These are phyloP conservation scores for Euplexia lucipara DNA, from an alignment of 2,888 invertebrate species.

Conservation along the genomic window DNA sequence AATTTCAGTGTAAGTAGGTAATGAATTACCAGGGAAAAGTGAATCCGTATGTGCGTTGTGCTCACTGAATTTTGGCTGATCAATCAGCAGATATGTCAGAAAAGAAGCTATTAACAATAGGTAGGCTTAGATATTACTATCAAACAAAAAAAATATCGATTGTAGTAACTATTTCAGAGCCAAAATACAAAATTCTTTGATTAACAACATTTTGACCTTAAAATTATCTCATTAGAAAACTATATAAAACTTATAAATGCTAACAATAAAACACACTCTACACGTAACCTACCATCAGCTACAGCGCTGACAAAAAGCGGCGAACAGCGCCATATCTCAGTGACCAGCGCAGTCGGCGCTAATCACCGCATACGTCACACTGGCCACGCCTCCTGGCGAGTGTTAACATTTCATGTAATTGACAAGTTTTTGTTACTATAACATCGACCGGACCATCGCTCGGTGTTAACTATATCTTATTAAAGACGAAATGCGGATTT, in stretches of 20 bases:
- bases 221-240: not conserved
- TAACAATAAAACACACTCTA: conserved; percentile 32
- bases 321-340: conserved; percentile 60
- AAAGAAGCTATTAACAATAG: too few species aligned
- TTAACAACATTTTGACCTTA: not conserved
- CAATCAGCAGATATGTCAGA: too few species aligned
- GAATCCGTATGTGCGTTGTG: too few species aligned
- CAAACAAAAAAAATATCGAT: too few species aligned
- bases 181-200: not conserved
- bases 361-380: conserved; percentile 63
- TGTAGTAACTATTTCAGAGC: too few species aligned
- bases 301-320: conserved; percentile 44
- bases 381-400: conserved; percentile 35
- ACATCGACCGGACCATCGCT: not conserved
- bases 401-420: conserved; percentile 49
- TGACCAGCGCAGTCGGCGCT: conserved; percentile 63
- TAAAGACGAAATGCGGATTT: too few species aligned
- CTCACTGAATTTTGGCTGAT: too few species aligned
- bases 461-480: too few species aligned
- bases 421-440: conserved; percentile 51
- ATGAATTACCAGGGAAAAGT: too few species aligned
- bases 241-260: not conserved
- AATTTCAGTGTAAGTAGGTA: too few species aligned
- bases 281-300: conserved; percentile 25
- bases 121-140: too few species aligned